These are phyloP conservation scores for Nothocercus nigrocapillus DNA, from an alignment of 2,113 vertebrate genomes.

Conservation along the genomic window DNA sequence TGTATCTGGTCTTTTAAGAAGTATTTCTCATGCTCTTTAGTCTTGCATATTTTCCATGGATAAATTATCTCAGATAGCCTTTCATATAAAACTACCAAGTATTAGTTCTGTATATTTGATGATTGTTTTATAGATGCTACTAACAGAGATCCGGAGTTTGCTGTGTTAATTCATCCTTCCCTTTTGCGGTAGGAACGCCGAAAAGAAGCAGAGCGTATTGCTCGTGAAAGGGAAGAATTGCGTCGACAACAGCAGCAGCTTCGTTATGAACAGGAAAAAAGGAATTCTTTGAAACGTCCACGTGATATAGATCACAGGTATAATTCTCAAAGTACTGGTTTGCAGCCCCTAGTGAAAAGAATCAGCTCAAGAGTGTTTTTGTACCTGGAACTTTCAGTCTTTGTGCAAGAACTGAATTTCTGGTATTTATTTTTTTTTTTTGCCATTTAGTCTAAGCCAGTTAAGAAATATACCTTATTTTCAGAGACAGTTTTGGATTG, in stretches of 20 bases:
- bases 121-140: not conserved
- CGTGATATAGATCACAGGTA: conserved; percentile 94
- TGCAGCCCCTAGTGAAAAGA: not conserved
- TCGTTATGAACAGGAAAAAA: conserved; percentile 97
- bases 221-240: conserved; percentile 92
- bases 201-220: conserved; percentile 94
- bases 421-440: not conserved
- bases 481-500: not conserved
- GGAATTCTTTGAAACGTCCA: conserved; percentile 93
- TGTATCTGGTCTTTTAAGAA: not conserved
- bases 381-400: not conserved
- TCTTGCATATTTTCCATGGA: not conserved
- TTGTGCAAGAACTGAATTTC: not conserved
- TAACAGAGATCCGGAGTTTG: not conserved
- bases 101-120: not conserved
- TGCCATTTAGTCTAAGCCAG: not conserved
- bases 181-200: conserved; percentile 86
- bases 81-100: not conserved
- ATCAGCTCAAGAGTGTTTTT: not conserved
- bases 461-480: not conserved
- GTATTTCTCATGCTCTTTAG: not conserved
- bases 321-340: not conserved
- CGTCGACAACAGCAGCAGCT: conserved; percentile 96
- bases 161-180: not conserved
- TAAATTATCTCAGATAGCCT: not conserved